Conservation (phyloP, 2,113 vertebrate species). For the Varanus komodoensis region DNA sequence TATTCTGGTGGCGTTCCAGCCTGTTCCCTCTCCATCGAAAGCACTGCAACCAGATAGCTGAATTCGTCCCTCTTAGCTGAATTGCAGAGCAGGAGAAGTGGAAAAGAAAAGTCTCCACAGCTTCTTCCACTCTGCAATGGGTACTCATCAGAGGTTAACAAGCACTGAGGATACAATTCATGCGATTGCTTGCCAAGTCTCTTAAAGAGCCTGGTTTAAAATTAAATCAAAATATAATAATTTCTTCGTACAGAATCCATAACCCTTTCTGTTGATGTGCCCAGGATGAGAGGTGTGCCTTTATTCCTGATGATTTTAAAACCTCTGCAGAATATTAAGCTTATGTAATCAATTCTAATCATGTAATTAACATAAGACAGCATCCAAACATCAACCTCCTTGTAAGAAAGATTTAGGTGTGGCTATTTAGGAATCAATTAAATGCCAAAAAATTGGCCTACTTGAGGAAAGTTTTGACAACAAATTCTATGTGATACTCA, state of each 20-base stretch:
- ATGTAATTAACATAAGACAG: background rate
- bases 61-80: no score
- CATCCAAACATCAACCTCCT: background rate
- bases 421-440: constrained; percentile 48
- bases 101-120: no score
- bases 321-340: background rate
- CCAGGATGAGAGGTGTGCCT: background rate
- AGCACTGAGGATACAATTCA: no score
- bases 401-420: background rate
- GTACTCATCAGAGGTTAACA: no score
- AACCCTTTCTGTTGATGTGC: background rate
- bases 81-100: no score
- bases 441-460: constrained; percentile 42
- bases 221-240: background rate
- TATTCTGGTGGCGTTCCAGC: no score
- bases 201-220: background rate
- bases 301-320: background rate
- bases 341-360: background rate
- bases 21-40: no score
- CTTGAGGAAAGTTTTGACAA: constrained; percentile 32
- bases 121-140: no score
- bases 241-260: background rate
- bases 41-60: no score
- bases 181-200: background rate
- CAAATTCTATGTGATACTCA: constrained; percentile 31